These are phyloP conservation scores for Drosophila borealis DNA, from an alignment of 2,888 invertebrate species.

Conservation along the genomic window DNA sequence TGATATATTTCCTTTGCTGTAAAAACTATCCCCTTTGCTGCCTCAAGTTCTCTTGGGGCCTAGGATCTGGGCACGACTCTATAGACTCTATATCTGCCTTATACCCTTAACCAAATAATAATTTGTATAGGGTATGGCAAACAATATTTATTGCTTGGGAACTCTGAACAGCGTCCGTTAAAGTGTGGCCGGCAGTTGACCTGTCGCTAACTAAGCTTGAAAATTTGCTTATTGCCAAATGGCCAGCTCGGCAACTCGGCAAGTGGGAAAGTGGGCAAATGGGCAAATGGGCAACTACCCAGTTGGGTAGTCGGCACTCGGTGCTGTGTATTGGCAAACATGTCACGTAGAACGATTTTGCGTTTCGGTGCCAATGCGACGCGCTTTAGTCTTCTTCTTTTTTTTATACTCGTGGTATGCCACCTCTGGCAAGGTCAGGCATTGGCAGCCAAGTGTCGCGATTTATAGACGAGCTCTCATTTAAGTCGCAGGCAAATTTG, in stretches of 20 bases:
- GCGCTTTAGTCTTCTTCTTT: conserved; percentile 50
- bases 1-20: too few species aligned
- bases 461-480: conserved; percentile 44
- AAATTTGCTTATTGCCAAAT: conserved; percentile 58
- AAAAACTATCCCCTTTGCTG: too few species aligned
- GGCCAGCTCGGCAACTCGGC: conserved; percentile 23
- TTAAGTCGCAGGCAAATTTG: conserved; percentile 21
- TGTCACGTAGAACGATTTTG: conserved; percentile 74
- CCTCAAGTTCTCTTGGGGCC: too few species aligned
- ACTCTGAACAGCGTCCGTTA: conserved; percentile 6
- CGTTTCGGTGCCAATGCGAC: conserved; percentile 74
- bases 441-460: conserved; percentile 42
- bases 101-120: background rate
- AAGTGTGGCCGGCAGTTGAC: conserved; percentile 49
- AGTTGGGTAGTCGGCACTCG: conserved; percentile 12
- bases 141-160: conserved; percentile 7
- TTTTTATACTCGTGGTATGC: conserved; percentile 33
- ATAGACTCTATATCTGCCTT: too few species aligned
- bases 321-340: conserved; percentile 53
- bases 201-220: conserved; percentile 52
- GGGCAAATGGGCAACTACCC: conserved; percentile 13
- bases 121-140: conserved; percentile 23
- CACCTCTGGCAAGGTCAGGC: conserved; percentile 74
- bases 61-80: too few species aligned
- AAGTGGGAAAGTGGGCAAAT: background rate